Conservation (phyloP, 2,113 vertebrate genomes). For the human (Homo sapiens) region GRCh38 chr1:100662501-100663000, state of each 20-base stretch:
- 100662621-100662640: not conserved
- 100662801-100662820: not conserved
- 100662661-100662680: not conserved
- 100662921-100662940: constrained; percentile 45
- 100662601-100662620: not conserved
- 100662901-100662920: constrained; percentile 39
- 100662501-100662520: not conserved
- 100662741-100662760: not conserved
- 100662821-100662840: not conserved
- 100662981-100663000: too few relatives aligned
- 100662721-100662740: not conserved
- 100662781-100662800: not conserved
- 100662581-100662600: not conserved
- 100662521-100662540: not conserved
- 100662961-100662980: too few relatives aligned
- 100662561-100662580: not conserved
- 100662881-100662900: constrained; percentile 19
- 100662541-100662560: not conserved
- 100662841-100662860: not conserved
- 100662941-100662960: constrained; percentile 27
- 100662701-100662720: constrained; percentile 22
- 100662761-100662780: not conserved
- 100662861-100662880: constrained; percentile 36
- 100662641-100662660: not conserved
- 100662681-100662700: not conserved